Percentiles rank a stretch among this genome's conserved stretches.
Conservation (phyloP, 2,888 invertebrate species). For the Uloborus plumipes region DNA sequence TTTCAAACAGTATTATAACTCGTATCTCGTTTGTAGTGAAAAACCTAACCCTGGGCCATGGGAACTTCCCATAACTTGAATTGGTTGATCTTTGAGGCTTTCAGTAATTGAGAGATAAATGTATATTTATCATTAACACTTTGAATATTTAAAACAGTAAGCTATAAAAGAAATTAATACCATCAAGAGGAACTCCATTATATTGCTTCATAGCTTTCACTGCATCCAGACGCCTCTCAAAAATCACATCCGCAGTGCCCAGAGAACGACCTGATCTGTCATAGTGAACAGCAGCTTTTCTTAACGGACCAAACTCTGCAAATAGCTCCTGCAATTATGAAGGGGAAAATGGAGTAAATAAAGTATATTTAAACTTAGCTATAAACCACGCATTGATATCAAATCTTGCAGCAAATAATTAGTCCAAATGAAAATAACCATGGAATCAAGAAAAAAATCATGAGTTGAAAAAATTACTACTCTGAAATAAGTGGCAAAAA, state of each 20-base stretch:
- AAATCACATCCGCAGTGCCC: conserved; percentile 97
- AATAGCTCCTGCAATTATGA: conserved; percentile 82
- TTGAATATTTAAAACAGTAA: neutral
- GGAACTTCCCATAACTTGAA: no score
- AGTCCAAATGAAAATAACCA: no score
- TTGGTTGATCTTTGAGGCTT: no score
- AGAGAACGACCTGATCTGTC: conserved; percentile 96
- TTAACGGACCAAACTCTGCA: conserved; percentile 94
- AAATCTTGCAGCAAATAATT: neutral
- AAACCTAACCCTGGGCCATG: no score
- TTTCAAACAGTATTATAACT: no score
- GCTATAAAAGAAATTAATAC: conserved; percentile 70
- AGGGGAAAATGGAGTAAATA: neutral
- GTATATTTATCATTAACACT: neutral
- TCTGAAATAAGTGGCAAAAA: no score
- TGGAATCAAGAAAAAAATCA: no score
- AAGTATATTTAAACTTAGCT: no score
- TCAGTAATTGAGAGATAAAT: no score
- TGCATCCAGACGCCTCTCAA: conserved; percentile 91
- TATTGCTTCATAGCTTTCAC: conserved; percentile 89
- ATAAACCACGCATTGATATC: neutral
- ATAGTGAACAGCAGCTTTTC: conserved; percentile 96
- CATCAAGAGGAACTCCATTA: conserved; percentile 96
- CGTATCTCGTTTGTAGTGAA: no score
- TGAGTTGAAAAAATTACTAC: no score